phyloP scores from a whole-genome alignment of 2,888 invertebrate species.

The Andrena dorsata region DNA sequence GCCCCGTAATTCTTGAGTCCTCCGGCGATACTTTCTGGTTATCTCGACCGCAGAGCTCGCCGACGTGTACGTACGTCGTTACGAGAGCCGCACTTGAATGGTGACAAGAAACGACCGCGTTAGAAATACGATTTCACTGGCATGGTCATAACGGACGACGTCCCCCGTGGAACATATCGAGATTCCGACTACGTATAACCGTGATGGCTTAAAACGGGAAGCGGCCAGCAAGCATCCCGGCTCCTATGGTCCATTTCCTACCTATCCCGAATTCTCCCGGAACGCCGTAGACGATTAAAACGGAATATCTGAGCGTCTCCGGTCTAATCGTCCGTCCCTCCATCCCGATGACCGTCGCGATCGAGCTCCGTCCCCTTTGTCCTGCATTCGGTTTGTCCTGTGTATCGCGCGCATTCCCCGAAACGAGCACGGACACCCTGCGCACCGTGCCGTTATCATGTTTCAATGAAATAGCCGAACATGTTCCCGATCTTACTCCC shows the following conservation, averaged over 20 bases:
- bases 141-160: conserved; percentile 56
- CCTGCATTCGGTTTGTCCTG: conserved; percentile 1
- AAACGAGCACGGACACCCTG: neutral
- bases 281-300: conserved; percentile 38
- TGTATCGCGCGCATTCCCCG: neutral
- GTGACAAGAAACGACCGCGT: conserved; percentile 65
- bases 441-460: neutral
- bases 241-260: conserved; percentile 30
- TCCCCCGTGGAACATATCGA: conserved; percentile 25
- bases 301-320: conserved; percentile 32
- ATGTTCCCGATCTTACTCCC: too few relatives aligned
- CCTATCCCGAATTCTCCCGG: conserved; percentile 15
- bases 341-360: neutral
- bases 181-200: conserved; percentile 43
- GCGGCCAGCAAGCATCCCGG: conserved; percentile 1
- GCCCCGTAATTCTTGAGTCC: conserved; percentile 55
- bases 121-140: conserved; percentile 61
- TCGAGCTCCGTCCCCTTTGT: conserved; percentile 24
- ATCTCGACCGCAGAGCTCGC: conserved; percentile 48
- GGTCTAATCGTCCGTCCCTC: conserved; percentile 19
- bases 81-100: conserved; percentile 61
- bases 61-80: conserved; percentile 37
- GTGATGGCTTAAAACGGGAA: conserved; percentile 44
- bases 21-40: conserved; percentile 63
- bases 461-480: too few relatives aligned